These are phyloP conservation scores for Poicephalus gulielmi DNA, from an alignment of 2,113 vertebrate genomes.

Conservation along the genomic window DNA sequence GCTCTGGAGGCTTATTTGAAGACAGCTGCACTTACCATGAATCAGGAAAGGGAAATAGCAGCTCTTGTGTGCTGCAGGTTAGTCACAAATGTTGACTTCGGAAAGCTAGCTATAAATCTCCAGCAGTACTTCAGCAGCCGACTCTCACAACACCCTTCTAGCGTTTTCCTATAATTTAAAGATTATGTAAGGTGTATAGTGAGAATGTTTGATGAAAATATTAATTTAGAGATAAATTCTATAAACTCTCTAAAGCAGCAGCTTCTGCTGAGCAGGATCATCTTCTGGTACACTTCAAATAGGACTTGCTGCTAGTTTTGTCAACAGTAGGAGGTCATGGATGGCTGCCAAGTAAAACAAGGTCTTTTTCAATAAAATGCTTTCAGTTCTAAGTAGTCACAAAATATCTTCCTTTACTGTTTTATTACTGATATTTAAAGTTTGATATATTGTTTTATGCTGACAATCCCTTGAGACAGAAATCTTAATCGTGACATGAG, in stretches of 20 bases:
- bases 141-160: slow-evolving; percentile 66
- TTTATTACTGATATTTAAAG: slow-evolving; percentile 73
- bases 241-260: slow-evolving; percentile 62
- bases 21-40: slow-evolving; percentile 78
- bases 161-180: slow-evolving; percentile 76
- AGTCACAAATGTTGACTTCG: slow-evolving; percentile 75
- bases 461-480: slow-evolving; percentile 56
- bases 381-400: slow-evolving; percentile 57
- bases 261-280: slow-evolving; percentile 64
- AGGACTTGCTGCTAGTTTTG: slow-evolving; percentile 75
- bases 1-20: slow-evolving; percentile 72
- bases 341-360: slow-evolving; percentile 77
- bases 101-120: slow-evolving; percentile 75
- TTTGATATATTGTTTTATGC: slow-evolving; percentile 60
- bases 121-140: slow-evolving; percentile 57
- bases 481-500: slow-evolving; percentile 66
- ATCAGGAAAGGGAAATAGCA: slow-evolving; percentile 76
- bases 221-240: slow-evolving; percentile 80
- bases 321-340: slow-evolving; percentile 77
- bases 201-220: slow-evolving; percentile 74
- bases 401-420: slow-evolving; percentile 47
- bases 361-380: slow-evolving; percentile 70
- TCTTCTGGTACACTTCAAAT: slow-evolving; percentile 71
- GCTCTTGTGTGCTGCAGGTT: slow-evolving; percentile 73
- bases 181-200: slow-evolving; percentile 74